A percentile compares a stretch with the other conserved stretches of the same genome.
Conservation (phyloP, 2,888 invertebrate species). For the Poecilus cupreus region DNA sequence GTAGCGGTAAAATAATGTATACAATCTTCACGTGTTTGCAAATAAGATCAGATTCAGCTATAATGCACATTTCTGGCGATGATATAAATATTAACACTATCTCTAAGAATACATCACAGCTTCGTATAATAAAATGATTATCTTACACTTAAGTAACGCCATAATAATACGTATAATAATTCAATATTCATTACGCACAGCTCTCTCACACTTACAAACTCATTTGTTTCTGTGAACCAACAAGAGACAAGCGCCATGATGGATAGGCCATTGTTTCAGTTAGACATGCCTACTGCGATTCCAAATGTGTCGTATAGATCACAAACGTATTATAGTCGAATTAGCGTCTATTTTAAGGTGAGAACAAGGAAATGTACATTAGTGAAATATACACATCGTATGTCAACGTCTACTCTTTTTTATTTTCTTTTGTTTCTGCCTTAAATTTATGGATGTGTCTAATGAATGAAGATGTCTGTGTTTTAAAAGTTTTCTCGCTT, state of each 20-base stretch:
- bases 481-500: no score
- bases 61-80: no score
- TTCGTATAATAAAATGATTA: conserved; percentile 22
- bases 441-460: conserved; percentile 1
- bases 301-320: conserved; percentile 30
- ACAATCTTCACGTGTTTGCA: no score
- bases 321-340: conserved; percentile 41
- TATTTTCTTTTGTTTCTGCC: conserved; percentile 11
- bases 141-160: background rate
- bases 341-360: conserved; percentile 32
- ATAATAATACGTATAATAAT: conserved; percentile 40
- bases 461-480: no score
- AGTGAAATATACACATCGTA: conserved; percentile 20
- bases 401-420: conserved; percentile 13
- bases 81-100: conserved; percentile 17
- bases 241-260: conserved; percentile 33
- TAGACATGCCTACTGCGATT: conserved; percentile 13
- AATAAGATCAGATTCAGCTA: no score
- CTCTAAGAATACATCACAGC: background rate
- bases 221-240: conserved; percentile 25
- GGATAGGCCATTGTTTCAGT: conserved; percentile 37
- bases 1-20: no score
- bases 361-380: conserved; percentile 4
- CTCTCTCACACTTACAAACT: conserved; percentile 32
- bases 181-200: conserved; percentile 38